These are phyloP conservation scores for Drosophila leontia DNA, from an alignment of 1,140 invertebrate species.

Conservation along the genomic window DNA sequence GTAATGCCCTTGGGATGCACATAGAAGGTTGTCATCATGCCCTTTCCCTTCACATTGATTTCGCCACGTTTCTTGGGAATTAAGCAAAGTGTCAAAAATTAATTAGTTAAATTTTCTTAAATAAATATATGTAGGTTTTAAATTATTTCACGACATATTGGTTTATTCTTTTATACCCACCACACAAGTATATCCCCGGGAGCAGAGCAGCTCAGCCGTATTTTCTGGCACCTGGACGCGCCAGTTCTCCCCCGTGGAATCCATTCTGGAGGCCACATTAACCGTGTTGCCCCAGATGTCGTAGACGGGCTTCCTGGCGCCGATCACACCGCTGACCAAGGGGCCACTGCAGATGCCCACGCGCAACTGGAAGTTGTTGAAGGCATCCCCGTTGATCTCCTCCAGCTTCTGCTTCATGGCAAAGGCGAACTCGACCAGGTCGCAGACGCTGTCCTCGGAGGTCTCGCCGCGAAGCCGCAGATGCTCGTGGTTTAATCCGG, in stretches of 20 bases:
- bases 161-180: slow-evolving; percentile 37
- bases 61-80: slow-evolving; percentile 89
- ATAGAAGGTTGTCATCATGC: slow-evolving; percentile 97
- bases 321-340: slow-evolving; percentile 98
- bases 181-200: slow-evolving; percentile 81
- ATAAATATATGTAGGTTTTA: no score
- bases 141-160: not conserved
- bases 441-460: slow-evolving; percentile 92
- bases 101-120: not conserved
- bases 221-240: slow-evolving; percentile 94
- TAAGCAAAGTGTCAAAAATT: not conserved
- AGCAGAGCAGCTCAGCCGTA: slow-evolving; percentile 88
- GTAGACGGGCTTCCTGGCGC: slow-evolving; percentile 98
- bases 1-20: slow-evolving; percentile 88
- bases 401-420: slow-evolving; percentile 95
- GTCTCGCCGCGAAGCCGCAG: slow-evolving; percentile 86
- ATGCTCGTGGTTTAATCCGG: slow-evolving; percentile 94
- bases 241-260: slow-evolving; percentile 94
- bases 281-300: slow-evolving; percentile 99
- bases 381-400: slow-evolving; percentile 97
- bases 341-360: slow-evolving; percentile 97
- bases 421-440: slow-evolving; percentile 96
- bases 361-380: slow-evolving; percentile 97
- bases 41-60: slow-evolving; percentile 97
- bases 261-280: slow-evolving; percentile 97